Base-by-base conservation (phyloP, 2,113 vertebrate genomes). In the Setophaga petechia region DNA sequence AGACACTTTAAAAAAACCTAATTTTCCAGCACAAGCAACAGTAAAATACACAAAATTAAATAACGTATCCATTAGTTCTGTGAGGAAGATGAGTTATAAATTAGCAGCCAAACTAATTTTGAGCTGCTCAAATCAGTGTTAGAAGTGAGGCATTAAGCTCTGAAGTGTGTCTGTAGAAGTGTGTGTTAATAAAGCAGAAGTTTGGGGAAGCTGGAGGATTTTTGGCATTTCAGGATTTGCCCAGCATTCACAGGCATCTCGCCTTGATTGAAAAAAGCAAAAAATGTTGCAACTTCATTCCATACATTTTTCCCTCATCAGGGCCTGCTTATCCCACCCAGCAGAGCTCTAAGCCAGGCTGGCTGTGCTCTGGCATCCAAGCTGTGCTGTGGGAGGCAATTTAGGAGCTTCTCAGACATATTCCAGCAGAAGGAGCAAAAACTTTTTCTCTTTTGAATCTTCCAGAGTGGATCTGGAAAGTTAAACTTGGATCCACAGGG, bases 361-460 rank as follows among this genome's bases (percentile, higher is more conserved):
- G 46, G 43, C 74, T 44, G 46, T 25, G 49, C 33, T 54, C 30
- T 35, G 46, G n/a, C 66, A 33, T 35, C 27, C 57, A 4, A 41
- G 14, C 69, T 52, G 54, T 33, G 28, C 46, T 31, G 12, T 4
- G 66, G 62, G 58, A 28, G 59, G 18, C 23, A 11, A 4, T 35
- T 43, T 52, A 17, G 1, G 58, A 55, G 49, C 5, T 13, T 82
- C 20, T 55, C 18, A 2, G 12, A 41, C 1, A 0, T 33, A 2
- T 43, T 82, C 67, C 61, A 27, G 14, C 3, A 15, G 57, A 47
- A 69, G 19, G 18, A 69, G 11, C 1, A 25, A 28, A 46, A 59
- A 13, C 2, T 10, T 10, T 28, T 47, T 51, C 54, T 31, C n/a
- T 58, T 37, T 43, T 57, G 35, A 30, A 14, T 75, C 35, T 49